Evolutionary conservation across 2,113 vertebrate genomes (phyloP).

Genomic region (Hippocampus comes): DNA sequence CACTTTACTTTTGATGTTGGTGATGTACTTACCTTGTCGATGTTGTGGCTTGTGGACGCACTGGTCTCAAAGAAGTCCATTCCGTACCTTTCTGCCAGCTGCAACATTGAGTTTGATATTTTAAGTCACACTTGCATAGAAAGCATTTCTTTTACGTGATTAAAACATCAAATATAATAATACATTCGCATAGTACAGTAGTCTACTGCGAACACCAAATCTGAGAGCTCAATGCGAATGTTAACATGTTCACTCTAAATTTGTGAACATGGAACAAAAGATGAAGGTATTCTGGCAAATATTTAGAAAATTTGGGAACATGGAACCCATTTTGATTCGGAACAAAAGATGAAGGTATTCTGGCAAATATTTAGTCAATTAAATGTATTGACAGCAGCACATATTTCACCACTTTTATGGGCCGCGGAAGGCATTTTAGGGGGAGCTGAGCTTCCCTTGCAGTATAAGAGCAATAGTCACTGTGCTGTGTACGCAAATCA

Average conservation of each 20-base stretch:
- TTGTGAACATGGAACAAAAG: neutral
- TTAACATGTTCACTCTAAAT: neutral
- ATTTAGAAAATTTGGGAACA: neutral
- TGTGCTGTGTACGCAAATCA: no score
- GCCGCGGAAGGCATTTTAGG: no score
- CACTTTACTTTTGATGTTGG: neutral
- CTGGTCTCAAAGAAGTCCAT: slow-evolving; percentile 98
- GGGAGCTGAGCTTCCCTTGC: no score
- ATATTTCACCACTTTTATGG: no score
- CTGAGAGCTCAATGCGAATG: no score
- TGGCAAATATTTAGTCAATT: no score
- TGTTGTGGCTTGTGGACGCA: slow-evolving; percentile 86
- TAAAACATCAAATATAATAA: neutral
- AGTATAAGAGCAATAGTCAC: no score
- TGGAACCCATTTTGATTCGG: neutral
- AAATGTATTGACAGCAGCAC: no score
- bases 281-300: no score
- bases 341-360: no score
- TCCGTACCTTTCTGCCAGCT: slow-evolving; percentile 89
- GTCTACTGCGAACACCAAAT: no score
- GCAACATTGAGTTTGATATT: slow-evolving; percentile 10
- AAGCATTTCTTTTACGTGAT: neutral
- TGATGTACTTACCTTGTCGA: slow-evolving; percentile 78
- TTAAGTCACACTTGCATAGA: neutral
- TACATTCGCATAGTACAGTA: neutral